These are phyloP conservation scores for Lepeophtheirus nordmannii DNA, from an alignment of 2,888 invertebrate species.

Conservation along the genomic window DNA sequence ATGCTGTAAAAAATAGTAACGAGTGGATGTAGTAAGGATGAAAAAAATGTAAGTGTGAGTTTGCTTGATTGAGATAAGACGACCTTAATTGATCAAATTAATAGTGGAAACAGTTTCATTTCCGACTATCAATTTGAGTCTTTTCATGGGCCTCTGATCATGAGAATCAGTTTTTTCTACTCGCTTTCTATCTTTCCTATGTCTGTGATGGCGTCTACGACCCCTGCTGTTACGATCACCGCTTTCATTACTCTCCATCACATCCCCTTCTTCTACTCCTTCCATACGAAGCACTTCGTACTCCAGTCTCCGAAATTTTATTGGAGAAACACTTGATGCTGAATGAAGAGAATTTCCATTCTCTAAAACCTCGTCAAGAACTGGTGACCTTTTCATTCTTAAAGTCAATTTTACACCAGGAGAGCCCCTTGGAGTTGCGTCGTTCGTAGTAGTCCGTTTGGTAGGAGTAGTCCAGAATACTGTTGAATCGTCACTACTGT, in stretches of 20 bases:
- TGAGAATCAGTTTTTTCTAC: not conserved
- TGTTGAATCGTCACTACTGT: no score
- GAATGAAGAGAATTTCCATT: constrained; percentile 51
- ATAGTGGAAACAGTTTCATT: constrained; percentile 70
- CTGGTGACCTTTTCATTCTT: constrained; percentile 70
- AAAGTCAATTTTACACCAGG: constrained; percentile 52
- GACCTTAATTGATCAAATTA: constrained; percentile 42
- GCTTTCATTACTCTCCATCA: no score
- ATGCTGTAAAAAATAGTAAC: no score
- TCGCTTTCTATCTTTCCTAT: constrained; percentile 1
- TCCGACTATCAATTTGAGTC: constrained; percentile 68
- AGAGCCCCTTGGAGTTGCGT: not conserved
- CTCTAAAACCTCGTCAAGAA: constrained; percentile 66
- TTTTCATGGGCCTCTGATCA: constrained; percentile 46
- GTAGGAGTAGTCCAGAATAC: no score
- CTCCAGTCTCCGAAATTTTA: constrained; percentile 46
- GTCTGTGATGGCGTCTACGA: not conserved
- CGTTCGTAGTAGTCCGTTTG: not conserved
- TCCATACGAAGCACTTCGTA: constrained; percentile 70
- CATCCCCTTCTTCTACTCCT: constrained; percentile 37
- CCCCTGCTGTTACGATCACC: no score
- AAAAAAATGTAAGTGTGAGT: no score
- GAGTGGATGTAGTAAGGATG: no score
- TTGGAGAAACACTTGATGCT: constrained; percentile 32
- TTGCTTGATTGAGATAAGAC: no score